A percentile compares a stretch with the other conserved stretches of the same genome.
Evolutionary conservation across 2,888 invertebrate species (phyloP).

Genomic region (Epinotia bilunana): DNA sequence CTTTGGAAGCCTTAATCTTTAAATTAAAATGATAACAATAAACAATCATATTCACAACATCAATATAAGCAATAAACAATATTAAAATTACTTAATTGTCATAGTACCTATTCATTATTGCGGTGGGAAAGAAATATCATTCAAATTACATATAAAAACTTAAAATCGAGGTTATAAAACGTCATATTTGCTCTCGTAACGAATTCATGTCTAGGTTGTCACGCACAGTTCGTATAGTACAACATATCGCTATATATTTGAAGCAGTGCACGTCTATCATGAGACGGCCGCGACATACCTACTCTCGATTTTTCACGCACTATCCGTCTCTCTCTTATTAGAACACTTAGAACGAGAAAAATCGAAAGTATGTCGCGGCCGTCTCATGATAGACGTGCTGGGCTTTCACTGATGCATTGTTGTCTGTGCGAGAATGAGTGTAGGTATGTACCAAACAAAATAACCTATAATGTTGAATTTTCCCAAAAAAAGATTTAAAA

Average conservation of each 20-base stretch:
- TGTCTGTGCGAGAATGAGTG: too few species aligned
- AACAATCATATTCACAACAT: conserved; percentile 37
- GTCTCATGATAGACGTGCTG: too few species aligned
- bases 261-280: too few species aligned
- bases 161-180: conserved; percentile 17
- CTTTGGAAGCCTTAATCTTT: conserved; percentile 15
- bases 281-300: too few species aligned
- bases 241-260: neutral
- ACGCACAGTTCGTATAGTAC: neutral
- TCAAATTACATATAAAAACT: conserved; percentile 1
- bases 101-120: neutral
- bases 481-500: too few species aligned
- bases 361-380: too few species aligned
- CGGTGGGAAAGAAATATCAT: conserved; percentile 8
- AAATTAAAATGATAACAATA: conserved; percentile 37
- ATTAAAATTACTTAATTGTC: neutral
- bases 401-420: too few species aligned
- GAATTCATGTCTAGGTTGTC: conserved; percentile 1
- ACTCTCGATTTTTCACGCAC: too few species aligned
- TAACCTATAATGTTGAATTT: too few species aligned
- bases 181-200: conserved; percentile 40
- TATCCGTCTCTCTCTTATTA: too few species aligned
- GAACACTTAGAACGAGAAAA: too few species aligned
- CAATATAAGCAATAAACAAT: conserved; percentile 11
- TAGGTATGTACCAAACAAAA: too few species aligned